Evolutionary conservation across 2,797 vertebrate species (phyloP).

Genomic region (Sebastes itinus): DNA sequence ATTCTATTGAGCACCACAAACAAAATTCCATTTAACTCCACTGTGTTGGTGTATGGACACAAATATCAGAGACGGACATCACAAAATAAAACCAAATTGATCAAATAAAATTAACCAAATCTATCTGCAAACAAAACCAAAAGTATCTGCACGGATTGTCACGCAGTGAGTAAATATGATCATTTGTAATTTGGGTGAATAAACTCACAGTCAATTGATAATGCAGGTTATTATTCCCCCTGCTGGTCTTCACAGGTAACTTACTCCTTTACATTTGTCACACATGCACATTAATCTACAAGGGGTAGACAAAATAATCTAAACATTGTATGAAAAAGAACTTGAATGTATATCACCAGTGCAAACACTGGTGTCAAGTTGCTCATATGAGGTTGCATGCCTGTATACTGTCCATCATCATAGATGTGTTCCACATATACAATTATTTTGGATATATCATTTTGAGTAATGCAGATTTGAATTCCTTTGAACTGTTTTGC

Average conservation of each 20-base stretch:
- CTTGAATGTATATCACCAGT: background rate
- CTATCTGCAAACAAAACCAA: background rate
- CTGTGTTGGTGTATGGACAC: background rate
- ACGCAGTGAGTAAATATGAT: too few species aligned
- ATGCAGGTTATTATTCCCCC: background rate
- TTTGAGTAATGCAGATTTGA: background rate
- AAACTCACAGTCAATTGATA: background rate
- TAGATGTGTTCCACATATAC: background rate
- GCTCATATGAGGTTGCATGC: background rate
- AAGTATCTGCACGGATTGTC: background rate
- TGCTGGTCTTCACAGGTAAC: slow-evolving; percentile 8
- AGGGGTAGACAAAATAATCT: background rate
- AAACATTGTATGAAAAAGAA: background rate
- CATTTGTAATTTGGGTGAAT: background rate
- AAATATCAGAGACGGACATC: background rate
- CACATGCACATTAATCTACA: accelerated
- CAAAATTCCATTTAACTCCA: background rate
- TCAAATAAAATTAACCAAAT: background rate
- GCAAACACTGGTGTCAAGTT: background rate
- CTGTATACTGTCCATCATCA: background rate
- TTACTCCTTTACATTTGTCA: background rate
- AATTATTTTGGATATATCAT: background rate
- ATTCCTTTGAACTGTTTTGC: background rate
- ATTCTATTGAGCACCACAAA: background rate
- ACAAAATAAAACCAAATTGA: background rate